Conservation (phyloP, 1,140 invertebrate genomes). For the Archegozetes longisetosus region DNA sequence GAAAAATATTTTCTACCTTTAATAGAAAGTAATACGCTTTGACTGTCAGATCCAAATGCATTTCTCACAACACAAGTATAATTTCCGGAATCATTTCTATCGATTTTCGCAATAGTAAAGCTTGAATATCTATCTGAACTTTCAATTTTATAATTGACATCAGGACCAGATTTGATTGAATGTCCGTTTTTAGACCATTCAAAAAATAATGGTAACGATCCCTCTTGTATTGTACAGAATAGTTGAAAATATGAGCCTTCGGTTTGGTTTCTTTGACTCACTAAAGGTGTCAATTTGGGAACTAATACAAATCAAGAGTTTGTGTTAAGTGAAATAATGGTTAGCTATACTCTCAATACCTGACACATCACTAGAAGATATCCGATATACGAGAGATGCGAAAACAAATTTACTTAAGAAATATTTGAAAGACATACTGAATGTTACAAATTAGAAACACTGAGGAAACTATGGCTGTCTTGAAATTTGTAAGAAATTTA, state of each 20-base stretch:
- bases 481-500: too few species aligned
- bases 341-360: too few species aligned
- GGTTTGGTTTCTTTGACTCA: constrained; percentile 1
- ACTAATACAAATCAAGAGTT: too few species aligned
- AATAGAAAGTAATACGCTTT: neutral
- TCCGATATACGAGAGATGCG: too few species aligned
- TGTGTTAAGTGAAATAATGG: too few species aligned
- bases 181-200: constrained; percentile 12
- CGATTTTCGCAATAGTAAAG: neutral
- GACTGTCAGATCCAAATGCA: neutral
- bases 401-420: too few species aligned
- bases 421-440: too few species aligned
- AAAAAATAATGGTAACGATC: constrained; percentile 8
- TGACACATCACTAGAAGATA: too few species aligned
- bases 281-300: constrained; percentile 3
- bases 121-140: constrained; percentile 5
- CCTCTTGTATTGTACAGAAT: constrained; percentile 3
- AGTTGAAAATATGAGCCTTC: constrained; percentile 8
- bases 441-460: too few species aligned
- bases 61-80: constrained; percentile 6
- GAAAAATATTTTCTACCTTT: constrained; percentile 4
- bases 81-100: neutral
- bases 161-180: neutral
- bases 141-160: constrained; percentile 1
- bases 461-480: too few species aligned